A percentile compares a stretch with the other conserved stretches of the same genome.
Conservation (phyloP, 2,113 vertebrate species). For the Cygnus buccinator region DNA sequence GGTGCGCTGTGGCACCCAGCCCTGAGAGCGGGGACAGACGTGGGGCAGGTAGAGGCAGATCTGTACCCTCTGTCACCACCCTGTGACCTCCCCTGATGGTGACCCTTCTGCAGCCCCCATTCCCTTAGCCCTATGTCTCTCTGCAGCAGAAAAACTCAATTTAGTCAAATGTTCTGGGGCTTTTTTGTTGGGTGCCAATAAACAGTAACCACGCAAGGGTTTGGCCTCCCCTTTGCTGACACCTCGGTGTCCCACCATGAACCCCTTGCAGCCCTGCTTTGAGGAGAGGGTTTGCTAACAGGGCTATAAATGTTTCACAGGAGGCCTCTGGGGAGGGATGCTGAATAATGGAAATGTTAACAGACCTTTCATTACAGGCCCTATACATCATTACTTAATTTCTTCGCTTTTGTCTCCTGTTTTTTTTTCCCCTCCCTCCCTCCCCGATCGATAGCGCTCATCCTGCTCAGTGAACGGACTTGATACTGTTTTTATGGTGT, state of each 20-base stretch:
- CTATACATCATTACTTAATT: background rate
- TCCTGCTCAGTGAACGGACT: slow-evolving; percentile 31
- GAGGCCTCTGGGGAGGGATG: background rate
- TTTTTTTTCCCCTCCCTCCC: background rate
- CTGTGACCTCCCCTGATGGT: background rate
- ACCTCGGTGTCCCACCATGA: background rate
- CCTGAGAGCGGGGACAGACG: background rate
- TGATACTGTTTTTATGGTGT: slow-evolving; percentile 46
- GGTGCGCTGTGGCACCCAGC: background rate
- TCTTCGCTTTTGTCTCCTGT: background rate
- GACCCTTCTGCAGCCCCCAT: accelerated
- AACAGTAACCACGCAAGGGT: background rate
- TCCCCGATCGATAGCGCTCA: background rate
- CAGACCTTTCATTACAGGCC: slow-evolving; percentile 30
- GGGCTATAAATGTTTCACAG: background rate
- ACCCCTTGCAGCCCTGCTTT: background rate
- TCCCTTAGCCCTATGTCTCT: accelerated
- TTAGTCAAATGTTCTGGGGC: background rate
- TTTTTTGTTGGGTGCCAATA: background rate
- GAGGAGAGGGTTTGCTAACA: background rate
- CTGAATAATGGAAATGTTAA: slow-evolving; percentile 42
- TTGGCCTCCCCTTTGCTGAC: too few species aligned
- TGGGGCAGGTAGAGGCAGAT: accelerated
- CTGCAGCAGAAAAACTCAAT: background rate
- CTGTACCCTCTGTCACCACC: background rate